Evolutionary conservation across 2,888 invertebrate genomes (phyloP).

Genomic region (Cactoblastis cactorum): DNA sequence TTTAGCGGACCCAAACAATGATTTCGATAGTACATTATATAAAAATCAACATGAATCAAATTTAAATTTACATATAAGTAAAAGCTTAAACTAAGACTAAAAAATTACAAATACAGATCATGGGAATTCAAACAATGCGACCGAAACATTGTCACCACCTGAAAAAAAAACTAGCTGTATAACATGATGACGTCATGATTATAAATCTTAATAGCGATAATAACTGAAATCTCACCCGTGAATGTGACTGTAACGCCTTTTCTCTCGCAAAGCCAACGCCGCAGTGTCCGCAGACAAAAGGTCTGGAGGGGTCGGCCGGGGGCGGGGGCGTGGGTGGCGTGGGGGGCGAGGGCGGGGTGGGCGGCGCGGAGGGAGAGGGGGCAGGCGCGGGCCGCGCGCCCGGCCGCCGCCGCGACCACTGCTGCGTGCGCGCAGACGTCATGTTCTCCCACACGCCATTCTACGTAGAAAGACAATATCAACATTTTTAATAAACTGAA

Average conservation of each 20-base stretch:
- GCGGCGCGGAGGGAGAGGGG: constrained; percentile 40
- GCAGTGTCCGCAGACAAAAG: constrained; percentile 86
- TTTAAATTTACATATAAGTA: no score
- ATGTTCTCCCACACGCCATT: constrained; percentile 70
- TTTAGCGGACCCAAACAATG: no score
- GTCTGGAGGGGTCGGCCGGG: constrained; percentile 83
- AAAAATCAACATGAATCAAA: no score
- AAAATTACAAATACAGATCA: no score
- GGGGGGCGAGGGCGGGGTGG: constrained; percentile 35
- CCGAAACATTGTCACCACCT: no score
- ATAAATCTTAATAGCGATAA: no score
- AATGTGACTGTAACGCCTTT: constrained; percentile 88
- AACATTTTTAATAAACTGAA: background rate
- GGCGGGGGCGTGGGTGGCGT: constrained; percentile 46
- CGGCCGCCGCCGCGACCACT: constrained; percentile 56
- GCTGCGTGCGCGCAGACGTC: constrained; percentile 75
- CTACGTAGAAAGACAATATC: constrained; percentile 25
- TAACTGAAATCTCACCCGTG: constrained; percentile 66
- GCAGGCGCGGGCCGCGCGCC: constrained; percentile 37
- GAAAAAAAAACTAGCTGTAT: no score
- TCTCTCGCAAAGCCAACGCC: constrained; percentile 88
- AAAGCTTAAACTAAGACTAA: no score
- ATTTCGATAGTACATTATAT: no score
- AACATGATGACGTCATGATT: no score
- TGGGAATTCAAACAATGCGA: no score